phyloP scores from a whole-genome alignment of 2,888 invertebrate genomes.

The Bellardia pandia region DNA sequence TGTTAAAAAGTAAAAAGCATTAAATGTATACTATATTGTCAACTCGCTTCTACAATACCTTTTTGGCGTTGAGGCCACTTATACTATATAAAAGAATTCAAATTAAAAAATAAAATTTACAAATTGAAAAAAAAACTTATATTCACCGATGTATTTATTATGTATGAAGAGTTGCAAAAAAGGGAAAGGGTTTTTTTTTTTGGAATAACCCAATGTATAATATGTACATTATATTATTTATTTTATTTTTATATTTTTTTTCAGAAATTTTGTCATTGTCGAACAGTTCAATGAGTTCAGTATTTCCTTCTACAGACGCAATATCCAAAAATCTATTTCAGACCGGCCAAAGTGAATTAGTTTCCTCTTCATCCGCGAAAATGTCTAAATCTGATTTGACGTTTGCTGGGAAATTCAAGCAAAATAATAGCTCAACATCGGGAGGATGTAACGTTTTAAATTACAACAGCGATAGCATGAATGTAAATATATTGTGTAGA shows the following conservation, averaged over 20 bases:
- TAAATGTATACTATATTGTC: no score
- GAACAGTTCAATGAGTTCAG: constrained; percentile 81
- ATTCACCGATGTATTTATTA: no score
- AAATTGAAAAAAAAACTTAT: no score
- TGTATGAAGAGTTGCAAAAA: no score
- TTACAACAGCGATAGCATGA: constrained; percentile 50
- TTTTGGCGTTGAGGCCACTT: no score
- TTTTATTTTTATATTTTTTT: constrained; percentile 26
- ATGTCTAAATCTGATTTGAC: constrained; percentile 78
- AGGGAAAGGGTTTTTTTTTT: no score
- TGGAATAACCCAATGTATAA: not conserved
- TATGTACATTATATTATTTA: not conserved
- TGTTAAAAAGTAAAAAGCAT: no score
- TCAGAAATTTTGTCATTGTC: constrained; percentile 63
- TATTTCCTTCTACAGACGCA: constrained; percentile 76
- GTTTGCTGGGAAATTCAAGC: constrained; percentile 82
- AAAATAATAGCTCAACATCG: constrained; percentile 72
- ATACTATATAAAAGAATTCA: no score
- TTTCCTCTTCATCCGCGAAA: constrained; percentile 30
- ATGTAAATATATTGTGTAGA: constrained; percentile 22
- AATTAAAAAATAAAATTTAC: no score
- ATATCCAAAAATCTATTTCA: constrained; percentile 52
- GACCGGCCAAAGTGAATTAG: constrained; percentile 46
- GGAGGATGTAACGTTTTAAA: constrained; percentile 50
- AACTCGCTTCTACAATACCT: no score